Conservation (phyloP, 2,113 vertebrate species). For the Danio rerio region DNA sequence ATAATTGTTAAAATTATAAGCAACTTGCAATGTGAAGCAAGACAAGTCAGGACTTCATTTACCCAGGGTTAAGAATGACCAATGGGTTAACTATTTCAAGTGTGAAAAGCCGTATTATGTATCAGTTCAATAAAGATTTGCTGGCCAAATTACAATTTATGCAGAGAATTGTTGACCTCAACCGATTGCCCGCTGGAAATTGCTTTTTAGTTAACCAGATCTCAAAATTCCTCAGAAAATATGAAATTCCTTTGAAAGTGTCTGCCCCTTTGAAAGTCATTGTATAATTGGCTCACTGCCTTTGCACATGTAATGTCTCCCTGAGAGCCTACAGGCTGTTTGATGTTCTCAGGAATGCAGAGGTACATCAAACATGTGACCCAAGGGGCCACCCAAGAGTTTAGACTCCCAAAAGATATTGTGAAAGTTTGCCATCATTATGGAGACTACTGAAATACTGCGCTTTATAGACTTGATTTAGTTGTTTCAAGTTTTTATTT, state of each 20-base stretch:
- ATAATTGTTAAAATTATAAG: too few relatives aligned
- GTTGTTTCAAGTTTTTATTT: neutral
- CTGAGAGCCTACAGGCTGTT: slow-evolving; percentile 1
- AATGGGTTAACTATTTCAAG: too few relatives aligned
- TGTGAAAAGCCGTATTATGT: too few relatives aligned
- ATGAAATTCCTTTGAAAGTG: neutral
- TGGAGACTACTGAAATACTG: neutral
- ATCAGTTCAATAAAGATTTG: too few relatives aligned
- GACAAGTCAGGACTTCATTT: too few relatives aligned
- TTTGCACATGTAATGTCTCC: neutral
- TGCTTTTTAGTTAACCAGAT: neutral
- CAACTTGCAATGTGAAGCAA: too few relatives aligned
- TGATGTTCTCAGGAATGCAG: slow-evolving; percentile 38
- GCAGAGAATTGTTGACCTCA: too few relatives aligned
- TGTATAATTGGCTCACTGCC: neutral
- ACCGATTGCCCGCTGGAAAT: neutral
- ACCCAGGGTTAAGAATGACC: too few relatives aligned
- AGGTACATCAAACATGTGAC: slow-evolving; percentile 43
- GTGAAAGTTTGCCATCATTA: slow-evolving; percentile 1
- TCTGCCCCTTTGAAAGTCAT: neutral
- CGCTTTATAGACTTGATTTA: neutral
- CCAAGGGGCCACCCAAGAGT: slow-evolving; percentile 62
- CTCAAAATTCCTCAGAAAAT: neutral
- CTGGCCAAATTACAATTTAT: too few relatives aligned
- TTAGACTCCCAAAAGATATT: slow-evolving; percentile 52